These are phyloP conservation scores for Siniperca obscura DNA, from an alignment of 2,797 vertebrate genomes.

Conservation along the genomic window DNA sequence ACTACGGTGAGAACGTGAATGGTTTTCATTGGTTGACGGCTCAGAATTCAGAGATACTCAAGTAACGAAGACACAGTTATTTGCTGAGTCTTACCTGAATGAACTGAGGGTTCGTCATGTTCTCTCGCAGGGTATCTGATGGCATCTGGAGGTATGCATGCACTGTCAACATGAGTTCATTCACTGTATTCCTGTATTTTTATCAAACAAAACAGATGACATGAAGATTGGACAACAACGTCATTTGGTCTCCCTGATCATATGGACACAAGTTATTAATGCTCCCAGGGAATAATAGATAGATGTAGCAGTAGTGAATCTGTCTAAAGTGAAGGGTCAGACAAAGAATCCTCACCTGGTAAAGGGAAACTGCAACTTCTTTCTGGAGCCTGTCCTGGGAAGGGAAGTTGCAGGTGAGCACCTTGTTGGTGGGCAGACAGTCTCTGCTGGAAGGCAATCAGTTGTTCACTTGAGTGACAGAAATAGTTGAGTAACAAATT, in stretches of 20 bases:
- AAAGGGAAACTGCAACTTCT: not conserved
- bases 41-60: not conserved
- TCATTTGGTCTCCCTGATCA: not conserved
- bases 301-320: not conserved
- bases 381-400: not conserved
- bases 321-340: not conserved
- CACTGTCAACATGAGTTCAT: not conserved
- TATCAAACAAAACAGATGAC: not conserved
- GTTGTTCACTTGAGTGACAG: not conserved
- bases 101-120: not conserved
- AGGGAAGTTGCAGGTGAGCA: not conserved
- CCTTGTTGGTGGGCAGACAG: not conserved
- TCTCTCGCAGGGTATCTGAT: slow-evolving; percentile 24
- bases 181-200: not conserved
- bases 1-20: slow-evolving; percentile 61
- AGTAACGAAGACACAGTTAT: not conserved
- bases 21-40: accelerated
- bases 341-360: not conserved
- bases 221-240: not conserved
- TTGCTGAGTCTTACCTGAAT: not conserved
- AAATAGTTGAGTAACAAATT: not conserved
- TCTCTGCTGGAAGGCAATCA: not conserved
- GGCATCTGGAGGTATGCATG: slow-evolving; percentile 64
- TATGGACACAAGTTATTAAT: not conserved
- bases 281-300: not conserved